phyloP scores from a whole-genome alignment of 2,888 invertebrate species.

The Caenorhabditis zanzibari region DNA sequence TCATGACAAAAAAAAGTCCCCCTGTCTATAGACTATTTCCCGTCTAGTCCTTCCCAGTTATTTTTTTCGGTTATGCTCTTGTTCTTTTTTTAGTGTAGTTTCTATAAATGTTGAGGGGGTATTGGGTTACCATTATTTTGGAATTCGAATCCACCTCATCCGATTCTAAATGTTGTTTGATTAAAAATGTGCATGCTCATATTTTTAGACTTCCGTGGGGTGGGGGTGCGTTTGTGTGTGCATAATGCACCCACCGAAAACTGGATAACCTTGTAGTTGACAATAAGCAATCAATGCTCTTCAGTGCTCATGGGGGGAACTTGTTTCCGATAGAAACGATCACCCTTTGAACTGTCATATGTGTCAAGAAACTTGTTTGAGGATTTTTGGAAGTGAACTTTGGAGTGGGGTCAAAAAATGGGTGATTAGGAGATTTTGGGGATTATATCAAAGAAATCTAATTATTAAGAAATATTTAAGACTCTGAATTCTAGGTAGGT shows the following conservation, averaged over 20 bases:
- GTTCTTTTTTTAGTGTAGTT: conserved; percentile 13
- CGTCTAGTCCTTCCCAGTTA: conserved; percentile 14
- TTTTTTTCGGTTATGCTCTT: background rate
- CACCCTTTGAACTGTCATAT: conserved; percentile 38
- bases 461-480: too few relatives aligned
- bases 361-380: conserved; percentile 7
- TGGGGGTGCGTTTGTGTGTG: background rate
- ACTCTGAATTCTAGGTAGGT: too few relatives aligned
- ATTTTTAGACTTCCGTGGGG: conserved; percentile 38
- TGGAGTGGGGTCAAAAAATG: conserved; percentile 1
- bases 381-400: conserved; percentile 18
- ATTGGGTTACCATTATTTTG: conserved; percentile 39
- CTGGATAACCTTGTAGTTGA: conserved; percentile 44
- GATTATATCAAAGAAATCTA: too few relatives aligned
- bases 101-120: conserved; percentile 34
- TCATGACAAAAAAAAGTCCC: conserved; percentile 19
- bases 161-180: conserved; percentile 47
- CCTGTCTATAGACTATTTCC: background rate
- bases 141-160: conserved; percentile 18
- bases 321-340: conserved; percentile 45
- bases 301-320: conserved; percentile 21
- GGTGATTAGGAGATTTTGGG: too few relatives aligned
- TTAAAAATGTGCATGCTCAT: conserved; percentile 35
- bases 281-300: conserved; percentile 45
- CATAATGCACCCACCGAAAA: conserved; percentile 22